phyloP scores from a whole-genome alignment of 2,797 vertebrate genomes.

The Capromys pilorides region DNA sequence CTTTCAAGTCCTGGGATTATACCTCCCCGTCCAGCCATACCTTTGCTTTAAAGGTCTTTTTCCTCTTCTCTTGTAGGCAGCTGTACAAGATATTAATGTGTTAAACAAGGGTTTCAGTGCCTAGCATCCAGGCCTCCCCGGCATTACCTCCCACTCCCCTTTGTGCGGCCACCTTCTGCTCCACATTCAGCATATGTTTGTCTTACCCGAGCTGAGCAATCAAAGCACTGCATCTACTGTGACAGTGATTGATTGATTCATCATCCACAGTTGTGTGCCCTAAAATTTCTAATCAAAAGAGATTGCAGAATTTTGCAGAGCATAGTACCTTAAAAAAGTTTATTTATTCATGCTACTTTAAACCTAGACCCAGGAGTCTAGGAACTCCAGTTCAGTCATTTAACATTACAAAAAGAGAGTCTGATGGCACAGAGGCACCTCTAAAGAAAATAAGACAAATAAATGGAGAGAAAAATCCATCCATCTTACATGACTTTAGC shows the following conservation, averaged over 20 bases:
- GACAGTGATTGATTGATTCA: background rate
- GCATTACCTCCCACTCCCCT: background rate
- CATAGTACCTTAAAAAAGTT: background rate
- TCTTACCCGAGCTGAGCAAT: background rate
- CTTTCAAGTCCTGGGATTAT: background rate
- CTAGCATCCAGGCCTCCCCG: too few species aligned
- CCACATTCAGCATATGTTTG: accelerated
- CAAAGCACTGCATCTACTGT: background rate
- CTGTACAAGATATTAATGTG: background rate
- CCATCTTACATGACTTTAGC: background rate
- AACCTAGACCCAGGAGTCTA: background rate
- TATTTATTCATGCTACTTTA: background rate
- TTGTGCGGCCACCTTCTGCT: accelerated
- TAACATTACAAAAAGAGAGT: background rate
- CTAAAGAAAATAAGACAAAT: background rate
- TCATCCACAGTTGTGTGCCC: accelerated
- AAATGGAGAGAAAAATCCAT: background rate
- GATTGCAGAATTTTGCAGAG: background rate
- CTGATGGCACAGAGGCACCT: background rate
- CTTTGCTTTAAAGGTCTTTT: background rate
- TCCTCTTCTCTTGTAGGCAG: background rate
- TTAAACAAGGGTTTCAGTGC: background rate
- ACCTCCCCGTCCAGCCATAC: too few species aligned
- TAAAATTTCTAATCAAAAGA: background rate
- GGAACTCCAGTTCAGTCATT: background rate